These are phyloP conservation scores for Dione juno DNA, from an alignment of 2,888 invertebrate species.

Conservation along the genomic window DNA sequence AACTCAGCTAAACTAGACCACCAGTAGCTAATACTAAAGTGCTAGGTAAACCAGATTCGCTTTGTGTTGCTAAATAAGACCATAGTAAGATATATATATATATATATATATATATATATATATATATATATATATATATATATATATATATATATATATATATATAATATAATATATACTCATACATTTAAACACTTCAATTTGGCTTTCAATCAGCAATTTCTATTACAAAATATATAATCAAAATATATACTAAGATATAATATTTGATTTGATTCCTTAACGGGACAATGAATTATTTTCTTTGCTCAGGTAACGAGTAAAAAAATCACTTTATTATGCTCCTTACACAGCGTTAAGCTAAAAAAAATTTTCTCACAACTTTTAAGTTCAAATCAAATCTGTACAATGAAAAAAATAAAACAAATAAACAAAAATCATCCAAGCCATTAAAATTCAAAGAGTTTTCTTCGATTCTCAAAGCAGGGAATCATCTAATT, in stretches of 20 bases:
- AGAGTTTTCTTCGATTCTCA: constrained; percentile 48
- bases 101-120: not conserved
- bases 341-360: no score
- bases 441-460: constrained; percentile 38
- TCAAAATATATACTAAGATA: no score
- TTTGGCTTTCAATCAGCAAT: no score
- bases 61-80: not conserved
- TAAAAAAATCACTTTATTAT: no score
- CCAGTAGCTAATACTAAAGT: not conserved
- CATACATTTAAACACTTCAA: no score
- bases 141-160: not conserved
- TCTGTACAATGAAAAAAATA: not conserved
- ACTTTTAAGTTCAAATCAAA: not conserved
- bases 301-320: no score
- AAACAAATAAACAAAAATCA: constrained; percentile 10
- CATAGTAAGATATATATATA: not conserved
- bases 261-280: no score
- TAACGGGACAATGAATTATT: no score
- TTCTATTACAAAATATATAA: no score
- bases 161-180: no score
- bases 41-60: not conserved
- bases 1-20: not conserved
- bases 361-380: not conserved
- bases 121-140: not conserved
- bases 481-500: constrained; percentile 74